Percentiles rank a stretch among this genome's conserved stretches.
These are phyloP conservation scores for Pao palembangensis DNA, from an alignment of 2,113 vertebrate genomes.

Conservation along the genomic window DNA sequence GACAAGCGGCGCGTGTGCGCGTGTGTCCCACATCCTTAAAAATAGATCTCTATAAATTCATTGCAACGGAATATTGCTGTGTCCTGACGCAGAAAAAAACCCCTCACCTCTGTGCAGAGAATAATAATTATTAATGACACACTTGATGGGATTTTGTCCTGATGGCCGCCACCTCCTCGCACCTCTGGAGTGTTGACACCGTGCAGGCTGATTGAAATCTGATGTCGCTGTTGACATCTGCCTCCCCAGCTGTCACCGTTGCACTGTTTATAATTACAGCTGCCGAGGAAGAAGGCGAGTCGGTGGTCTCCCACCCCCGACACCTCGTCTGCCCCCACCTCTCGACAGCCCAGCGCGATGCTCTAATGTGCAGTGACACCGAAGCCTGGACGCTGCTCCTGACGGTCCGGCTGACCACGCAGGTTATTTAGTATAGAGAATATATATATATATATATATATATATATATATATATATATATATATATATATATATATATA, in stretches of 20 bases:
- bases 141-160: constrained; percentile 13
- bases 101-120: constrained; percentile 25
- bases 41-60: too few species aligned
- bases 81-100: constrained; percentile 20
- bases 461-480: too few species aligned
- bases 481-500: too few species aligned
- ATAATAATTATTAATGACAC: background rate
- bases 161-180: constrained; percentile 29
- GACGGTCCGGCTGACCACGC: constrained; percentile 38
- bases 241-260: constrained; percentile 59
- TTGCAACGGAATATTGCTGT: too few species aligned
- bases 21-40: constrained; percentile 1
- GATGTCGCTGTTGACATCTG: constrained; percentile 67
- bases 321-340: constrained; percentile 55
- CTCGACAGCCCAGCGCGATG: constrained; percentile 25
- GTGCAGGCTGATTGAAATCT: constrained; percentile 57
- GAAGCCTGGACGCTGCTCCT: constrained; percentile 36
- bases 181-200: constrained; percentile 48
- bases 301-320: constrained; percentile 45
- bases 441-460: too few species aligned
- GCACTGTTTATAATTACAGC: constrained; percentile 65
- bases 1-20: constrained; percentile 48
- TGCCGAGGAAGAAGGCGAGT: constrained; percentile 43
- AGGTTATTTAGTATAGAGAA: constrained; percentile 36
- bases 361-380: constrained; percentile 60